Evolutionary conservation across 2,888 invertebrate genomes (phyloP), one percentile per base, ranked within the genome.

Genomic region (Eilema sororculum): DNA sequence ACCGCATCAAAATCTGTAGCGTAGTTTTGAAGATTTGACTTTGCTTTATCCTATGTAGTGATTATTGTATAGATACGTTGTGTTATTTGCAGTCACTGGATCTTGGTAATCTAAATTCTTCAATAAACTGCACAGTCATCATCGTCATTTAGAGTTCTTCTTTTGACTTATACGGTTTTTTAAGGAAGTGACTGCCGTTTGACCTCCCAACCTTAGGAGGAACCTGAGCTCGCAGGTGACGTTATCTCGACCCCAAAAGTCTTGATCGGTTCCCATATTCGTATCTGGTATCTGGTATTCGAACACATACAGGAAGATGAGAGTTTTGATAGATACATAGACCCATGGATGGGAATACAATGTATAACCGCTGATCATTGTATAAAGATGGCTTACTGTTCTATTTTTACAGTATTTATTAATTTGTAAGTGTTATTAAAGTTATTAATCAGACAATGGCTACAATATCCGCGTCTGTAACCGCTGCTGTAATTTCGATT

Each of bases 381-480:
- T 46, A 20, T 46, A n/a, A n/a, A 52, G 8, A 52, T 52, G n/a
- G n/a, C n/a, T 52, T 52, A 52, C 52, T 52, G 52, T 52, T n/a
- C 2, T 9, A n/a, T n/a, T 52, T 52, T 52, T 52, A n/a, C 52
- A n/a, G 52, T 52, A 52, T 2, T 58, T 58, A 58, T 24, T 24
- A 58, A 24, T 58, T 58, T 58, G 13, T 22, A 25, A 25, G 57
- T 58, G 25, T 10, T 25, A 33, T 37, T 63, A 41, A 24, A 16
- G 57, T 12, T 57, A 30, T 22, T 46, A 37, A 5, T 20, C 25
- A 22, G 13, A 22, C 41, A n/a, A 24, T 41, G 33, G 20, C 22
- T 10, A 24, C 20, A 46, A 56, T 65, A 56, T 65, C 52, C 52
- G 16, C 20, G 16, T 65, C n/a, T 65, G 28, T 56, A 65, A 63